A percentile compares a stretch with the other conserved stretches of the same genome.
Conservation (phyloP, 2,888 invertebrate genomes). For the Ennomos fuscantarius region DNA sequence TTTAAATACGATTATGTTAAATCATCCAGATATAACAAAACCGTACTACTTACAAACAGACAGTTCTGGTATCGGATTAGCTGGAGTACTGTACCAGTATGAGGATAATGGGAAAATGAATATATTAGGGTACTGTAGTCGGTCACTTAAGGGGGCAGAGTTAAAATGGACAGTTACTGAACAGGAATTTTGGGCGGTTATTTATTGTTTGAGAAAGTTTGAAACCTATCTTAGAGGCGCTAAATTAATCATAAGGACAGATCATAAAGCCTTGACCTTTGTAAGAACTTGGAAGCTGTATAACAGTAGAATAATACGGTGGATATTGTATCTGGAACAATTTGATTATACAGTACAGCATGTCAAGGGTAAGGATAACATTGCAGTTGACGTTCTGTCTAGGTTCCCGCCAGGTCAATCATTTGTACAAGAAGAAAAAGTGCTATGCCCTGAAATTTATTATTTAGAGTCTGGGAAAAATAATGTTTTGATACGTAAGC, state of each 20-base stretch:
- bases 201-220: slow-evolving; percentile 38
- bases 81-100: slow-evolving; percentile 37
- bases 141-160: slow-evolving; percentile 17
- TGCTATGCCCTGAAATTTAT: neutral
- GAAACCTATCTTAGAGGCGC: slow-evolving; percentile 42
- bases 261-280: slow-evolving; percentile 40
- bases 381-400: neutral
- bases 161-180: slow-evolving; percentile 42
- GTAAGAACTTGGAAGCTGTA: slow-evolving; percentile 40
- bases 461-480: slow-evolving; percentile 1
- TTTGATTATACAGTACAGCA: neutral
- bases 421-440: neutral
- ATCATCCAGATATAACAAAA: slow-evolving; percentile 26
- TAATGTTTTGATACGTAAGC: neutral
- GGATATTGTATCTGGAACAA: neutral
- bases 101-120: slow-evolving; percentile 21
- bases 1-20: slow-evolving; percentile 13
- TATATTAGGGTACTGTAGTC: slow-evolving; percentile 38
- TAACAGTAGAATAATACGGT: slow-evolving; percentile 1
- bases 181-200: slow-evolving; percentile 41
- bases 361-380: neutral
- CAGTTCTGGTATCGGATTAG: slow-evolving; percentile 8
- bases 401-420: neutral
- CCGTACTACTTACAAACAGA: slow-evolving; percentile 41
- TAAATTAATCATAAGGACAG: slow-evolving; percentile 36